These are phyloP conservation scores for Octomys mimax DNA, from an alignment of 2,797 vertebrate species.

Conservation along the genomic window DNA sequence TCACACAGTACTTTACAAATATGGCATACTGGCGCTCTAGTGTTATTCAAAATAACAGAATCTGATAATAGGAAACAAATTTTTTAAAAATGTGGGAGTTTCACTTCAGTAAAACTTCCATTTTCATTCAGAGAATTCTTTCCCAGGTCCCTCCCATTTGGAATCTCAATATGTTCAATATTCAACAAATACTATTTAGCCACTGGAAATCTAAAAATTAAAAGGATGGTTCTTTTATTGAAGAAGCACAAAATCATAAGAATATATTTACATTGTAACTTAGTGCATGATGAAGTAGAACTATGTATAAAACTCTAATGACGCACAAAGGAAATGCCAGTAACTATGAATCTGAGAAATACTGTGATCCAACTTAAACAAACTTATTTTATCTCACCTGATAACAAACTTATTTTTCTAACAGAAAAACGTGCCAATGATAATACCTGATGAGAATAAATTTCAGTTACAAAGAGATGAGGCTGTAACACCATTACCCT, in stretches of 20 bases:
- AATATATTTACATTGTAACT: conserved; percentile 25
- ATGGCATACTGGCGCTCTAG: neutral
- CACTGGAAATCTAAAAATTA: neutral
- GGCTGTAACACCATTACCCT: neutral
- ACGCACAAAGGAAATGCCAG: conserved; percentile 2
- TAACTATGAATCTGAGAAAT: conserved; percentile 2
- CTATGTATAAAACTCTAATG: conserved; percentile 1
- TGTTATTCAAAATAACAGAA: neutral
- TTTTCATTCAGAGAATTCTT: conserved; percentile 30
- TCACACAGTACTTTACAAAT: neutral
- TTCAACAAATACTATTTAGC: conserved; percentile 51
- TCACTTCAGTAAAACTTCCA: conserved; percentile 32
- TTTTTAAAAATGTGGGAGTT: neutral
- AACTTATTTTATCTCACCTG: conserved; percentile 23
- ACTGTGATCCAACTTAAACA: neutral
- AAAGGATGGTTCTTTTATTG: conserved; percentile 19
- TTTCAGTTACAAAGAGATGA: conserved; percentile 87
- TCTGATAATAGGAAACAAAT: neutral
- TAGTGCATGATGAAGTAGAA: conserved; percentile 53
- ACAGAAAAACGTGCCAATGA: conserved; percentile 82
- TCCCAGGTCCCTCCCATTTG: conserved; percentile 29
- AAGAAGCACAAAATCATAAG: neutral
- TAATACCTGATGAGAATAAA: conserved; percentile 79
- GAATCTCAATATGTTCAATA: conserved; percentile 49
- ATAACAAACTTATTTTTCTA: conserved; percentile 61